These are phyloP conservation scores for Tridacna crocea DNA, from an alignment of 2,888 invertebrate genomes.

Conservation along the genomic window DNA sequence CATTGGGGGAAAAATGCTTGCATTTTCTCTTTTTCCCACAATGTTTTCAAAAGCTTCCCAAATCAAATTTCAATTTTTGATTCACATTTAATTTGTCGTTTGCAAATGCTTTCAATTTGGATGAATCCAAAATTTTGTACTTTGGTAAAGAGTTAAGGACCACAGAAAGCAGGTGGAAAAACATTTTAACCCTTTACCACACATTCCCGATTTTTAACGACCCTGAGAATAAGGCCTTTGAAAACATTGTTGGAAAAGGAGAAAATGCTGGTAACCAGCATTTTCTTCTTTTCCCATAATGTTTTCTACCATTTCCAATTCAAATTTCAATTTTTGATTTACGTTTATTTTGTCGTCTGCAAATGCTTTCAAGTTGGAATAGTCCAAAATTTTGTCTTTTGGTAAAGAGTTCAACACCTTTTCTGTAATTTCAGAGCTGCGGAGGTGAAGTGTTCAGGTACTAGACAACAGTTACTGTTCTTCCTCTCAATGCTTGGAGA, in stretches of 20 bases:
- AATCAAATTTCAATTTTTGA: too few relatives aligned
- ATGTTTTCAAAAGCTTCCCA: too few relatives aligned
- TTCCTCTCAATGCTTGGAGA: conserved; percentile 16
- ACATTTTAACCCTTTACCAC: not conserved
- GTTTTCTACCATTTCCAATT: not conserved
- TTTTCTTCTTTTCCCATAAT: not conserved
- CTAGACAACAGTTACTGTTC: not conserved
- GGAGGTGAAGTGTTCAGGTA: too few relatives aligned
- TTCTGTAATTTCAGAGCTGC: too few relatives aligned
- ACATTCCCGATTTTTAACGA: not conserved
- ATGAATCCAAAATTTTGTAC: too few relatives aligned
- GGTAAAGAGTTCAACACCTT: not conserved
- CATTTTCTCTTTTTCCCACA: not conserved
- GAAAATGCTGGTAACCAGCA: not conserved
- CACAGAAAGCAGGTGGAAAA: too few relatives aligned
- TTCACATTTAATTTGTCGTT: too few relatives aligned
- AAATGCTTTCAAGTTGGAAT: not conserved
- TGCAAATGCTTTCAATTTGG: too few relatives aligned
- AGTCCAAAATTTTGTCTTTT: not conserved
- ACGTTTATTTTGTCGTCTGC: not conserved
- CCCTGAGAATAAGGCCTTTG: not conserved
- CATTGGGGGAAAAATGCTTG: not conserved
- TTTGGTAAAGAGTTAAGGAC: too few relatives aligned
- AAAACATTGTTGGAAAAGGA: not conserved
- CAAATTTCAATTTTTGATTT: not conserved